Conservation (phyloP, 2,797 vertebrate genomes). For the Yasuhikotakia modesta region DNA sequence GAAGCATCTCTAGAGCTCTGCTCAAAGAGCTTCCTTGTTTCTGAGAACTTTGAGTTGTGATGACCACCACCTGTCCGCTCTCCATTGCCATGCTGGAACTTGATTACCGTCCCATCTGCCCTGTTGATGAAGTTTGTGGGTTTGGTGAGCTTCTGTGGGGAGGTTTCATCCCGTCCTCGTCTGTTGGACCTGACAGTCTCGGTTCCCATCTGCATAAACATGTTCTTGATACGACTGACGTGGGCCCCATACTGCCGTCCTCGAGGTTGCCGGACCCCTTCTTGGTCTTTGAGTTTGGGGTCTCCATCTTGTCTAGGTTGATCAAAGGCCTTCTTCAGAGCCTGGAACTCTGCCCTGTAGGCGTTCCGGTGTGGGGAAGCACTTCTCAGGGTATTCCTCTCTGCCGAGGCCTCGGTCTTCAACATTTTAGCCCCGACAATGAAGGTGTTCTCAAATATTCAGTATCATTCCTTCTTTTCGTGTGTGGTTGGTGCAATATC, state of each 20-base stretch:
- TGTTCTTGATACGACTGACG: constrained; percentile 98
- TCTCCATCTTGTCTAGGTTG: constrained; percentile 88
- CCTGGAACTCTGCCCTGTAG: constrained; percentile 97
- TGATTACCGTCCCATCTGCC: constrained; percentile 85
- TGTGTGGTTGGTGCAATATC: constrained; percentile 39
- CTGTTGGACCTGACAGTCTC: constrained; percentile 74
- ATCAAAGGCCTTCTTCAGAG: constrained; percentile 95
- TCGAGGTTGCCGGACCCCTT: constrained; percentile 84
- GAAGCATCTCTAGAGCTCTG: constrained; percentile 84
- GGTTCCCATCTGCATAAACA: constrained; percentile 98
- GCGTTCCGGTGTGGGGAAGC: constrained; percentile 98
- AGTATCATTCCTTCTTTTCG: constrained; percentile 43
- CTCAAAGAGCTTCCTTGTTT: constrained; percentile 94
- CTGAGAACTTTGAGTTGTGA: constrained; percentile 87
- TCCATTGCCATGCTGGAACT: constrained; percentile 81
- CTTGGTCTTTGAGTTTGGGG: constrained; percentile 81
- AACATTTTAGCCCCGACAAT: constrained; percentile 89
- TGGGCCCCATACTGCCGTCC: constrained; percentile 95
- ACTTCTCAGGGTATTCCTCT: constrained; percentile 94
- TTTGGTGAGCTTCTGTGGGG: constrained; percentile 85
- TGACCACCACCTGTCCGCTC: constrained; percentile 78
- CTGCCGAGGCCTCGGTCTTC: constrained; percentile 95
- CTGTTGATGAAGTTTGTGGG: constrained; percentile 92
- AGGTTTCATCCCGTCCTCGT: constrained; percentile 75
- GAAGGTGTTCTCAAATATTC: constrained; percentile 70